Evolutionary conservation across 2,888 invertebrate species (phyloP).

Genomic region (Linyphia triangularis): DNA sequence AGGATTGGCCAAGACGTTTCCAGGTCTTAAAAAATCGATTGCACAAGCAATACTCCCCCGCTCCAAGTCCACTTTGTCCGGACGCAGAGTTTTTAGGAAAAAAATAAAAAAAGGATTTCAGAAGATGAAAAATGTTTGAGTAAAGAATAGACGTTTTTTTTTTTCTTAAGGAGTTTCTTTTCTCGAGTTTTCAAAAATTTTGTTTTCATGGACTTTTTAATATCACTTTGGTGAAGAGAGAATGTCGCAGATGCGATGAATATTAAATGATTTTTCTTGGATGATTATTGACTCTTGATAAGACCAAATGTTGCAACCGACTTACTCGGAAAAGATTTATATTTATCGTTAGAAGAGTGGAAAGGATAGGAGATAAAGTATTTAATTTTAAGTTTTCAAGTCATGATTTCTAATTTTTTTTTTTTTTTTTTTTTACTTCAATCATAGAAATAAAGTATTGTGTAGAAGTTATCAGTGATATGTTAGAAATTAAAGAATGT

Average conservation of each 20-base stretch:
- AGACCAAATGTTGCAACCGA: no score
- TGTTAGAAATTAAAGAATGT: no score
- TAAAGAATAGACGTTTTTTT: conserved; percentile 18
- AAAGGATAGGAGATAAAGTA: no score
- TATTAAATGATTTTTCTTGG: neutral
- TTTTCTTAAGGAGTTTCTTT: conserved; percentile 12
- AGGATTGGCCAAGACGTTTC: conserved; percentile 50
- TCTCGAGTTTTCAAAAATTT: neutral
- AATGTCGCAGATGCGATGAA: neutral
- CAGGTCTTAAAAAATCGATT: conserved; percentile 47
- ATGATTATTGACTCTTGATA: no score
- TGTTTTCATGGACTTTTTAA: conserved; percentile 8
- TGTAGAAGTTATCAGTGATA: no score
- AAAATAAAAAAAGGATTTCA: conserved; percentile 14
- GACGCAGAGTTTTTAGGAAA: conserved; percentile 37
- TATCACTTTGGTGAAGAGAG: neutral
- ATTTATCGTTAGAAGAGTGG: no score
- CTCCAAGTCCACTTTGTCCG: conserved; percentile 59
- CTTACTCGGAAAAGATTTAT: no score
- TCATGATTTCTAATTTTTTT: no score
- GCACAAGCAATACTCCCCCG: conserved; percentile 18
- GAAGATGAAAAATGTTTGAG: conserved; percentile 29
- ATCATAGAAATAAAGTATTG: no score
- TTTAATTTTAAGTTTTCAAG: no score
- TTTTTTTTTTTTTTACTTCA: no score